A percentile compares a stretch with the other conserved stretches of the same genome.
Conservation (phyloP, 1,140 invertebrate genomes). For the Sycobia sp. region DNA sequence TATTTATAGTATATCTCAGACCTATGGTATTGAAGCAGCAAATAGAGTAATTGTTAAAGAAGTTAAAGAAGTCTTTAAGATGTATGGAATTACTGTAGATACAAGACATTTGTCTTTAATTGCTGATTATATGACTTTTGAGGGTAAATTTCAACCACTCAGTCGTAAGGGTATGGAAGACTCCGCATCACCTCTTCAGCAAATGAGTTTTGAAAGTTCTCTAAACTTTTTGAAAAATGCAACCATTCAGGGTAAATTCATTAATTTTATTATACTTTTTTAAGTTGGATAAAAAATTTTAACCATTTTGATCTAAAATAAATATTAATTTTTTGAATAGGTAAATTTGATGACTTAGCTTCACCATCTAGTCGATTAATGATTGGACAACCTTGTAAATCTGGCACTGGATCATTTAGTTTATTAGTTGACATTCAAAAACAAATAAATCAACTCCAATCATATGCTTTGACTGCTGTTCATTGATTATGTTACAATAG, state of each 20-base stretch:
- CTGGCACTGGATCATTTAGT: constrained; percentile 85
- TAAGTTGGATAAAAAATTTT: too few relatives aligned
- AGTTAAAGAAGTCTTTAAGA: constrained; percentile 90
- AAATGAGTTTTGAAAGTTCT: constrained; percentile 98
- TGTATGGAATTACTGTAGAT: constrained; percentile 96
- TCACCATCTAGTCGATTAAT: constrained; percentile 91
- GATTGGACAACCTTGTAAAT: constrained; percentile 79
- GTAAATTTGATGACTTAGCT: constrained; percentile 74
- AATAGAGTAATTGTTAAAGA: constrained; percentile 87
- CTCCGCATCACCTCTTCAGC: constrained; percentile 90
- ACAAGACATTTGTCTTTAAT: constrained; percentile 89
- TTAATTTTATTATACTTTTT: too few relatives aligned
- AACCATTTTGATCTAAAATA: constrained; percentile 2
- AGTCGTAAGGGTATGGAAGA: constrained; percentile 88
- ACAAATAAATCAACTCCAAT: constrained; percentile 20
- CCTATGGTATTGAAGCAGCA: constrained; percentile 97
- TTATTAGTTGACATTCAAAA: constrained; percentile 43
- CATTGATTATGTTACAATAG: constrained; percentile 9
- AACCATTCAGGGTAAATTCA: constrained; percentile 67
- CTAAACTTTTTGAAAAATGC: constrained; percentile 85
- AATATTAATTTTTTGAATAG: constrained; percentile 59
- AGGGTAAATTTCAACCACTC: constrained; percentile 87
- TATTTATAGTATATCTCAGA: constrained; percentile 86
- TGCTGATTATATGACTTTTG: constrained; percentile 98
- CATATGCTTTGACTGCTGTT: background rate